A percentile compares a stretch with the other conserved stretches of the same genome.
Conservation (phyloP, 1,140 invertebrate species). For the Belonocnema kinseyi region DNA sequence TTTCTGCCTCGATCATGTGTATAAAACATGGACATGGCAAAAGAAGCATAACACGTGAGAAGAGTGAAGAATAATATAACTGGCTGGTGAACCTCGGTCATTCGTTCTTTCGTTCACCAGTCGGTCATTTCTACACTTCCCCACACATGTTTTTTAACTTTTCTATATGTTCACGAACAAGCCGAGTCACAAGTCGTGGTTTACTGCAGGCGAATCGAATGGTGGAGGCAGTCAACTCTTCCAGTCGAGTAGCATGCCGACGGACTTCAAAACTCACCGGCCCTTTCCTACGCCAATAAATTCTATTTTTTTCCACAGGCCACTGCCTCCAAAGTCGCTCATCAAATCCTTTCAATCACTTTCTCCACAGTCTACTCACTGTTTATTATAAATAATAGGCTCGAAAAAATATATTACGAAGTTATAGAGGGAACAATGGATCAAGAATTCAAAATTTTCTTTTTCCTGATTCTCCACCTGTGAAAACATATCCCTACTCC, state of each 20-base stretch:
- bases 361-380: no score
- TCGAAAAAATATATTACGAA: no score
- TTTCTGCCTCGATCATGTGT: no score
- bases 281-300: background rate
- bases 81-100: conserved; percentile 10
- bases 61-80: background rate
- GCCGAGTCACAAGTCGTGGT: background rate
- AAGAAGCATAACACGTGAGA: background rate
- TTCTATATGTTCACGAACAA: background rate
- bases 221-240: background rate
- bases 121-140: conserved; percentile 5
- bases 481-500: no score
- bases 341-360: no score
- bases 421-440: no score
- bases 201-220: conserved; percentile 16
- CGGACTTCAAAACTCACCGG: background rate
- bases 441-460: no score
- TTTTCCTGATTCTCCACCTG: no score
- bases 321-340: no score
- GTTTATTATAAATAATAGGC: no score
- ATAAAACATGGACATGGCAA: no score
- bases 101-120: conserved; percentile 5
- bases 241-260: background rate
- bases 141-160: background rate
- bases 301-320: background rate